phyloP scores from a whole-genome alignment of 2,888 invertebrate genomes.

The Baronia brevicornis region DNA sequence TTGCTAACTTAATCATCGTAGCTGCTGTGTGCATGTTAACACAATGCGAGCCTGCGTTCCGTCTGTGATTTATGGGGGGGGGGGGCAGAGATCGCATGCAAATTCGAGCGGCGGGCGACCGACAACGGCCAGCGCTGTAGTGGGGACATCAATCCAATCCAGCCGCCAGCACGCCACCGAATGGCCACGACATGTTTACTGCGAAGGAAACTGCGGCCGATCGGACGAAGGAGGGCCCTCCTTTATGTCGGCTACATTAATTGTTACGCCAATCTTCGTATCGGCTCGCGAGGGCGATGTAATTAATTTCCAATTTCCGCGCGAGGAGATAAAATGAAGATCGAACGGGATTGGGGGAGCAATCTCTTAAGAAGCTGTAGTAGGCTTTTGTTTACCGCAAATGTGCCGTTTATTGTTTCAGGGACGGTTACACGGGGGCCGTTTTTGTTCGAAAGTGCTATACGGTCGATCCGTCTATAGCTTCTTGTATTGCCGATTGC shows the following conservation, averaged over 20 bases:
- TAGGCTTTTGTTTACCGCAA: no score
- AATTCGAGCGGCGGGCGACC: neutral
- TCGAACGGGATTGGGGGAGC: neutral
- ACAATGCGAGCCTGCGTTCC: no score
- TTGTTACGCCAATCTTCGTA: slow-evolving; percentile 12
- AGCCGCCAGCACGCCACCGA: slow-evolving; percentile 4
- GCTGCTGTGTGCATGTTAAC: no score
- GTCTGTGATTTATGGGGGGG: slow-evolving; percentile 7
- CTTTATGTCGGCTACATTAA: slow-evolving; percentile 6
- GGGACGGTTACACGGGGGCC: no score
- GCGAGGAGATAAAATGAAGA: neutral
- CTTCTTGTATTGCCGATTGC: no score
- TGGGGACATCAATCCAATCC: slow-evolving; percentile 6
- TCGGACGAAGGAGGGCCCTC: neutral
- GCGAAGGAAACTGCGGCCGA: slow-evolving; percentile 3
- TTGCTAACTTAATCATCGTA: no score
- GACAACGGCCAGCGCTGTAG: slow-evolving; percentile 4
- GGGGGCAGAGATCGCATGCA: slow-evolving; percentile 9
- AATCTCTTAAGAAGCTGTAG: no score
- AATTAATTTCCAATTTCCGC: slow-evolving; percentile 9
- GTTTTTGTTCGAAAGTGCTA: no score
- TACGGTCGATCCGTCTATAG: no score
- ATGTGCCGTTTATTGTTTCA: no score
- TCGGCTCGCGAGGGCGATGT: slow-evolving; percentile 1
- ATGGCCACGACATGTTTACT: slow-evolving; percentile 10